phyloP scores from a whole-genome alignment of 2,113 vertebrate species.

The Plestiodon gilberti region DNA sequence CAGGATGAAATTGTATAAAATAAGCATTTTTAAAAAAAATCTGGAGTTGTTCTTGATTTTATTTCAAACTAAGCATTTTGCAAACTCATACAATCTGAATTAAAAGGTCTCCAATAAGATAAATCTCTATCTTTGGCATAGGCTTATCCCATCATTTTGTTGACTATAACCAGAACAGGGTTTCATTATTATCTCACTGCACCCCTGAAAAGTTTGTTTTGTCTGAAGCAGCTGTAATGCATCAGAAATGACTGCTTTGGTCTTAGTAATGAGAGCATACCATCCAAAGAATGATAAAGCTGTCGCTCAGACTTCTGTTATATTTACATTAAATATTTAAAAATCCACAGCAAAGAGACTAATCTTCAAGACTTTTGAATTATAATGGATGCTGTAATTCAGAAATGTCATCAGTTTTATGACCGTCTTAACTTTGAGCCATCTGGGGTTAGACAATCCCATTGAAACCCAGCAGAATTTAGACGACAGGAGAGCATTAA shows the following conservation, averaged over 20 bases:
- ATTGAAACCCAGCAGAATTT: conserved; percentile 16
- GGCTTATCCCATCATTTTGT: not conserved
- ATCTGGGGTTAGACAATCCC: not conserved
- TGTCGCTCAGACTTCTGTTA: not conserved
- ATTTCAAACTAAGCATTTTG: not conserved
- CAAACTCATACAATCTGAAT: conserved; percentile 24
- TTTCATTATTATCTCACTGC: not conserved
- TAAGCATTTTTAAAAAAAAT: conserved; percentile 24
- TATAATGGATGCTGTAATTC: conserved; percentile 11
- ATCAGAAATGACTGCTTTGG: not conserved
- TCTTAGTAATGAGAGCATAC: not conserved
- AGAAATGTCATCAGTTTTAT: conserved; percentile 4
- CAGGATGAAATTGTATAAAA: not conserved
- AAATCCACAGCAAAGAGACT: not conserved
- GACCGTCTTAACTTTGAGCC: not conserved
- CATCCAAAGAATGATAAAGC: not conserved
- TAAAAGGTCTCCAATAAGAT: rapidly evolving
- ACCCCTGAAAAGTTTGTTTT: not conserved
- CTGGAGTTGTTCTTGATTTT: not conserved
- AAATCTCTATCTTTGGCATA: too few relatives aligned
- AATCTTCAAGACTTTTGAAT: conserved; percentile 16
- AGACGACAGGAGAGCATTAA: conserved; percentile 1
- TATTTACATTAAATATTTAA: conserved; percentile 25
- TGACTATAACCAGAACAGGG: not conserved
- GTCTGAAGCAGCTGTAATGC: not conserved